Evolutionary conservation across 1,140 invertebrate species (phyloP).

Genomic region (Andrena cerasifolii): DNA sequence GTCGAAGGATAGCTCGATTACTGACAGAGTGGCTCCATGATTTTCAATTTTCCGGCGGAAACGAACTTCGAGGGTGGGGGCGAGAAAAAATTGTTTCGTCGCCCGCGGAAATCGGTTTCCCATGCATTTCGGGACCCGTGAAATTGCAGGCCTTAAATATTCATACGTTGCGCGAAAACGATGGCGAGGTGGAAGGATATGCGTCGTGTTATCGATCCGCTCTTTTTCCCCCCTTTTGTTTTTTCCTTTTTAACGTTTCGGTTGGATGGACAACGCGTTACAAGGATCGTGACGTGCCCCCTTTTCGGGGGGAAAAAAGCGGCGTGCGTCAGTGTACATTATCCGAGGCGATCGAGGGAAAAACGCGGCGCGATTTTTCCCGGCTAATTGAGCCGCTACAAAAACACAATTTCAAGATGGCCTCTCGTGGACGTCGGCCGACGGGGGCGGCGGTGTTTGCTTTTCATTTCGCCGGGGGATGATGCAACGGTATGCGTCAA

Average conservation of each 20-base stretch:
- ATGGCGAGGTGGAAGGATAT: too few species aligned
- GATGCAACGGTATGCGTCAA: not conserved
- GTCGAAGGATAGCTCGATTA: too few species aligned
- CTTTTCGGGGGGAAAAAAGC: slow-evolving; percentile 1
- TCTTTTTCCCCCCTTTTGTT: not conserved
- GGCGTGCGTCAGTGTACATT: slow-evolving; percentile 6
- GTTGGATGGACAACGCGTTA: not conserved
- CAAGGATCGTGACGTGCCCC: not conserved
- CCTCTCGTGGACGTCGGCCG: not conserved
- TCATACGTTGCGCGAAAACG: not conserved
- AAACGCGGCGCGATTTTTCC: slow-evolving; percentile 6
- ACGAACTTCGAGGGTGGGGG: too few species aligned
- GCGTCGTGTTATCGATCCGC: not conserved
- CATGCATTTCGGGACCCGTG: too few species aligned
- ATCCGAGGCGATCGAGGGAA: not conserved
- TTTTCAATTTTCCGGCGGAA: too few species aligned
- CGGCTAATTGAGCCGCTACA: slow-evolving; percentile 5
- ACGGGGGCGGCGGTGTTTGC: not conserved
- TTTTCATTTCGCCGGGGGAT: not conserved
- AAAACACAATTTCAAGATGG: slow-evolving; percentile 18
- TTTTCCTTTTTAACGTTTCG: not conserved
- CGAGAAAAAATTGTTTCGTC: too few species aligned
- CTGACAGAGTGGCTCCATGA: too few species aligned
- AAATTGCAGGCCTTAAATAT: not conserved
- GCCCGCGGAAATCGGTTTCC: too few species aligned